Evolutionary conservation across 2,113 vertebrate species (phyloP).

Genomic region (Camelus bactrianus): DNA sequence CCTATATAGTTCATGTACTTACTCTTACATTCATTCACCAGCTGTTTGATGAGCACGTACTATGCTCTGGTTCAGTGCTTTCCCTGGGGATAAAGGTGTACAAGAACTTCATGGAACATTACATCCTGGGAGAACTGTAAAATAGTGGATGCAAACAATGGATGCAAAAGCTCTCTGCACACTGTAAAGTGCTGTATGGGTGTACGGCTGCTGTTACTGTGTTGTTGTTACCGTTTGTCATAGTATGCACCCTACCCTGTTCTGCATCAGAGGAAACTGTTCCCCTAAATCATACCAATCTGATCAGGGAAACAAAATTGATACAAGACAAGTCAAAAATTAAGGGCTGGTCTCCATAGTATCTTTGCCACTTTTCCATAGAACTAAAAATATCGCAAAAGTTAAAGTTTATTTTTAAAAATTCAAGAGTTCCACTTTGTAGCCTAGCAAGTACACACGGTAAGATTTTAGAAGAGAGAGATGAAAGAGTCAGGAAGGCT

Average conservation of each 20-base stretch:
- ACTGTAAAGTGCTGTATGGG: background rate
- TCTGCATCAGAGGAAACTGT: background rate
- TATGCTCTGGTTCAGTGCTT: background rate
- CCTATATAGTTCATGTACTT: background rate
- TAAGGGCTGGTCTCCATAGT: background rate
- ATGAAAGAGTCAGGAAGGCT: background rate
- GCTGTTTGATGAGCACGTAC: background rate
- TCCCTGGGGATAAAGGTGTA: background rate
- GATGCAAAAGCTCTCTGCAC: background rate
- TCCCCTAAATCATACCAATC: background rate
- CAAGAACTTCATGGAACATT: background rate
- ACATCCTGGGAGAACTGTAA: background rate
- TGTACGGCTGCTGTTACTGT: background rate
- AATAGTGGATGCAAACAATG: background rate
- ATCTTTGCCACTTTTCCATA: conserved; percentile 6
- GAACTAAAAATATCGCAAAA: conserved; percentile 40
- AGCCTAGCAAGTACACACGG: background rate
- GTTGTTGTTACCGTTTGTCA: background rate
- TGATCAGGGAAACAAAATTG: background rate
- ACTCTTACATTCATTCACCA: background rate
- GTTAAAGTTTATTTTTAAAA: conserved; percentile 4
- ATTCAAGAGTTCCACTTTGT: background rate
- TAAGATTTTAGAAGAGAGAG: background rate
- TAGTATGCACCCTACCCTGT: background rate
- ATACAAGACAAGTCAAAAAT: background rate